phyloP scores from a whole-genome alignment of 2,113 vertebrate genomes.

The Noctilio leporinus region DNA sequence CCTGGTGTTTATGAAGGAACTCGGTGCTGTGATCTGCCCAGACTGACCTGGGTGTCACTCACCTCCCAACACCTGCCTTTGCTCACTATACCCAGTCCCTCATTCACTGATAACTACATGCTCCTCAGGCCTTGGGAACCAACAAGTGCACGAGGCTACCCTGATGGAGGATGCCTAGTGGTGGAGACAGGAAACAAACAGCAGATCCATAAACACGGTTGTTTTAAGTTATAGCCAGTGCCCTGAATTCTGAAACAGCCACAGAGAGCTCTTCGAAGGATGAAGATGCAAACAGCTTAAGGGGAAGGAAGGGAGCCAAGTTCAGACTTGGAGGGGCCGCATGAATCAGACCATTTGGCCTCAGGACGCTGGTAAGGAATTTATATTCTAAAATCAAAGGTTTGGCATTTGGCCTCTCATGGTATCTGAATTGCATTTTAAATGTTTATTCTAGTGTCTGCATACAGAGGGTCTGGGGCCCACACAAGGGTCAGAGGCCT shows the following conservation, averaged over 20 bases:
- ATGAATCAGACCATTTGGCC: background rate
- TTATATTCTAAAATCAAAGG: background rate
- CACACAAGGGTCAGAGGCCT: fast-evolving
- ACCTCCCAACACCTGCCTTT: background rate
- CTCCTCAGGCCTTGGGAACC: fast-evolving
- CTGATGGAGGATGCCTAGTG: fast-evolving
- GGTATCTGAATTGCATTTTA: background rate
- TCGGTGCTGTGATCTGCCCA: fast-evolving
- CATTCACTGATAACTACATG: fast-evolving
- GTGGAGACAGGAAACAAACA: background rate
- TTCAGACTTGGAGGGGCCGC: background rate
- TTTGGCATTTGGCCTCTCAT: background rate
- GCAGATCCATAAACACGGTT: fast-evolving
- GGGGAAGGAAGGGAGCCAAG: background rate
- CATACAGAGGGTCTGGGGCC: background rate
- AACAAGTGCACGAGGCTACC: background rate
- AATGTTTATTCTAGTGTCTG: background rate
- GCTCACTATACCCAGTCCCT: background rate
- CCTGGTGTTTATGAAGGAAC: background rate
- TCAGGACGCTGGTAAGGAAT: background rate
- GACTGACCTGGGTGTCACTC: background rate
- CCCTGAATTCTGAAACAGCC: background rate
- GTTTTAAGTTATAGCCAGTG: background rate
- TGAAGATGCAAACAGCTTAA: too few species aligned
- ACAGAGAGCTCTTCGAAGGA: background rate